Evolutionary conservation across 1,140 invertebrate species (phyloP), one percentile per base, ranked within the genome.

Genomic region (Bombus sylvicola): DNA sequence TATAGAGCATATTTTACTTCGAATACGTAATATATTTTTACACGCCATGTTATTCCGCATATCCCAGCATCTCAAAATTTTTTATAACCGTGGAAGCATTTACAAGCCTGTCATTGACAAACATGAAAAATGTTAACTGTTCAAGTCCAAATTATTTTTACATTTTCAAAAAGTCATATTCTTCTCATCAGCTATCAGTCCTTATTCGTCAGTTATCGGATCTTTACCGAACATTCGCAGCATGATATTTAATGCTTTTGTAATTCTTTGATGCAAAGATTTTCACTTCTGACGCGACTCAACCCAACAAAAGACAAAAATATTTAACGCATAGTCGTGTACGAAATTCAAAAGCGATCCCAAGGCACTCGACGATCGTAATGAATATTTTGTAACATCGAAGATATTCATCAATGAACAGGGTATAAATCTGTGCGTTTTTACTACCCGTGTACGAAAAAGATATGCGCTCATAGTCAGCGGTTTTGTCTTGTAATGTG

Each of bases 401-500:
- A 12, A 18, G 13, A 1, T 73, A 47, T 69, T 73, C 73, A 13
- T 66, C 66, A 41, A n/a, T 9, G 18, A 75, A 71, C 71, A 53
- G 28, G 37, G 43, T 28, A 68, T 76, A 76, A 83, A 77, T 83
- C 47, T 68, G 22, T 15, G 12, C 31, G n/a, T 57, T 68, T 83
- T 83, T 77, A 83, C 37, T 74, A 41, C 28, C 15, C 25, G n/a
- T 15, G 18, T 34, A 41, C 34, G 43, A 25, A 69, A 77, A 41
- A 69, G 69, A 69, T 77, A 77, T 22, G n/a, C 25, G 13, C 74
- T 34, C 73, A 41, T n/a, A 25, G 12, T 4, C 10, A 28, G 15
- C 37, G 28, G 43, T 28, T 25, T 75, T 57, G 71, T 78, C 76
- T 62, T n/a, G 80, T 73, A 87, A 83, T 64, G 34, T 43, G n/a